Conservation (phyloP, 2,797 vertebrate genomes). For the Cephalopachus bancanus region DNA sequence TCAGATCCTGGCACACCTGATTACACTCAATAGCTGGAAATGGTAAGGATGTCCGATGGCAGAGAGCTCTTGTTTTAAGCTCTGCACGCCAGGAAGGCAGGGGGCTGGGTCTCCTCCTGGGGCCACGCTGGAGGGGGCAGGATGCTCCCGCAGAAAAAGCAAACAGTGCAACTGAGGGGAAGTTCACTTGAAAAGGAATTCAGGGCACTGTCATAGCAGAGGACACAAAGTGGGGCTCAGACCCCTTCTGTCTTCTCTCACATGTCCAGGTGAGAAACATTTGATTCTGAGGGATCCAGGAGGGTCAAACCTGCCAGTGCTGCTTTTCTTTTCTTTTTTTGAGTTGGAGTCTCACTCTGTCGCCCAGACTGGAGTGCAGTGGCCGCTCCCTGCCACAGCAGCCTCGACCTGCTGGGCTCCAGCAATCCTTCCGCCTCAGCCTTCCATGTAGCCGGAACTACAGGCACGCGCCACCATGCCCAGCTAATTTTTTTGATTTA, state of each 20-base stretch:
- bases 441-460: too few species aligned
- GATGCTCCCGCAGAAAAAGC: conserved; percentile 88
- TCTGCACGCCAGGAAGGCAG: conserved; percentile 87
- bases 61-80: conserved; percentile 88
- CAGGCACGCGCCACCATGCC: too few species aligned
- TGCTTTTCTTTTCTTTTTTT: not conserved
- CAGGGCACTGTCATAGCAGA: conserved; percentile 56
- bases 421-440: too few species aligned
- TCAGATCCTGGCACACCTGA: conserved; percentile 86
- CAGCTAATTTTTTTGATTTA: too few species aligned
- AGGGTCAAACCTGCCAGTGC: conserved; percentile 62
- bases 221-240: conserved; percentile 71
- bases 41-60: conserved; percentile 90
- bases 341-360: too few species aligned
- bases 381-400: too few species aligned
- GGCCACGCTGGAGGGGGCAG: conserved; percentile 85
- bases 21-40: conserved; percentile 90
- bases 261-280: conserved; percentile 56
- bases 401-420: too few species aligned
- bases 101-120: conserved; percentile 86
- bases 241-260: conserved; percentile 60
- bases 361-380: too few species aligned
- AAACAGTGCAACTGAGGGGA: conserved; percentile 86
- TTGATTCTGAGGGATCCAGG: conserved; percentile 52
- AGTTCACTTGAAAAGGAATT: conserved; percentile 85